These are phyloP conservation scores for Nettapus auritus DNA, from an alignment of 2,113 vertebrate species.

Conservation along the genomic window DNA sequence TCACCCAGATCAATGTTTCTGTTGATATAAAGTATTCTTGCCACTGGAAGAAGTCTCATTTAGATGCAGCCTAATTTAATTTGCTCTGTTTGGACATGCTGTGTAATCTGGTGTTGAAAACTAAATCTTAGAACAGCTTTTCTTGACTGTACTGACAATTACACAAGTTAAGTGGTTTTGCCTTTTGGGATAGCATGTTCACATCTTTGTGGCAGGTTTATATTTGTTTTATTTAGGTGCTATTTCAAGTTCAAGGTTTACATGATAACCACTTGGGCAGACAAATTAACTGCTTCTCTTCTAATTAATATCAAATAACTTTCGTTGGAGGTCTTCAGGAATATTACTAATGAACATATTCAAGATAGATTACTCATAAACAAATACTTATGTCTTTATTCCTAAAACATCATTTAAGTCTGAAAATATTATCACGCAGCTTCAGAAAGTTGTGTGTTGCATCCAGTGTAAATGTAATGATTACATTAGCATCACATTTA, in stretches of 20 bases:
- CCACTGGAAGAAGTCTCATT: constrained; percentile 76
- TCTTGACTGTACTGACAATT: constrained; percentile 69
- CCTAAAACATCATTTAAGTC: constrained; percentile 52
- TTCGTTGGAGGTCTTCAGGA: constrained; percentile 47
- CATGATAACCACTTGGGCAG: constrained; percentile 56
- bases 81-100: constrained; percentile 76
- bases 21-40: constrained; percentile 64
- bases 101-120: constrained; percentile 70
- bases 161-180: constrained; percentile 42
- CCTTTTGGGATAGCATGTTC: constrained; percentile 50
- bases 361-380: constrained; percentile 57
- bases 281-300: constrained; percentile 67
- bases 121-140: constrained; percentile 64
- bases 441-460: constrained; percentile 47
- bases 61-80: constrained; percentile 77
- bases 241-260: constrained; percentile 63
- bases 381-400: constrained; percentile 68
- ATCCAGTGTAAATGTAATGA: constrained; percentile 66
- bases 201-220: constrained; percentile 61
- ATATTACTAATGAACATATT: constrained; percentile 67
- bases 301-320: constrained; percentile 72
- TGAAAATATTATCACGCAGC: constrained; percentile 42
- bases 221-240: constrained; percentile 67
- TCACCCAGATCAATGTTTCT: constrained; percentile 50
- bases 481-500: constrained; percentile 63